Percentiles rank a stretch among this genome's conserved stretches.
Conservation (phyloP, 2,797 vertebrate species). For the Oreortyx pictus region DNA sequence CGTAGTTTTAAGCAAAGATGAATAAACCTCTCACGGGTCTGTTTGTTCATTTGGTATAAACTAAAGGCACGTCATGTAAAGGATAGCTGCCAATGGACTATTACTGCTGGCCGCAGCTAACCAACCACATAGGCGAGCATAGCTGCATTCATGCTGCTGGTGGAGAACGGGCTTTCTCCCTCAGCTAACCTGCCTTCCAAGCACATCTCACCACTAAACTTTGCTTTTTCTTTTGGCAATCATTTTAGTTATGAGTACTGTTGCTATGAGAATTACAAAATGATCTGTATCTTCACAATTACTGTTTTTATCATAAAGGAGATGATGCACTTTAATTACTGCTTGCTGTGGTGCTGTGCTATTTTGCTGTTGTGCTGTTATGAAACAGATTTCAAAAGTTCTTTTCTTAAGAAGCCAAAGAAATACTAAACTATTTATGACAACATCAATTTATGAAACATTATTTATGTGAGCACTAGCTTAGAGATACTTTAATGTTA, state of each 20-base stretch:
- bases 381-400: not conserved
- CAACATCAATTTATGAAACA: not conserved
- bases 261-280: not conserved
- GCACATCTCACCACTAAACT: not conserved
- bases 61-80: not conserved
- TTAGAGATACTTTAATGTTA: not conserved
- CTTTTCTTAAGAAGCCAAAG: not conserved
- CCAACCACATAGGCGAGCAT: fast-evolving
- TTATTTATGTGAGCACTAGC: not conserved
- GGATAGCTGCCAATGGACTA: not conserved
- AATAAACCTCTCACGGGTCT: not conserved
- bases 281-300: not conserved
- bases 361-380: not conserved
- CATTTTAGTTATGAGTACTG: not conserved
- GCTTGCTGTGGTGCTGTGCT: not conserved
- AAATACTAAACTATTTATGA: not conserved
- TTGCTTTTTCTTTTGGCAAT: not conserved
- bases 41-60: not conserved
- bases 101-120: not conserved
- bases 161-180: fast-evolving
- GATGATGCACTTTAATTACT: not conserved
- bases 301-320: not conserved
- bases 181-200: not conserved
- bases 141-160: not conserved
- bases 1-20: not conserved